Percentiles rank a stretch among this genome's conserved stretches.
Evolutionary conservation across 2,113 vertebrate species (phyloP).

Genomic region (Gymnocephalus cernua): DNA sequence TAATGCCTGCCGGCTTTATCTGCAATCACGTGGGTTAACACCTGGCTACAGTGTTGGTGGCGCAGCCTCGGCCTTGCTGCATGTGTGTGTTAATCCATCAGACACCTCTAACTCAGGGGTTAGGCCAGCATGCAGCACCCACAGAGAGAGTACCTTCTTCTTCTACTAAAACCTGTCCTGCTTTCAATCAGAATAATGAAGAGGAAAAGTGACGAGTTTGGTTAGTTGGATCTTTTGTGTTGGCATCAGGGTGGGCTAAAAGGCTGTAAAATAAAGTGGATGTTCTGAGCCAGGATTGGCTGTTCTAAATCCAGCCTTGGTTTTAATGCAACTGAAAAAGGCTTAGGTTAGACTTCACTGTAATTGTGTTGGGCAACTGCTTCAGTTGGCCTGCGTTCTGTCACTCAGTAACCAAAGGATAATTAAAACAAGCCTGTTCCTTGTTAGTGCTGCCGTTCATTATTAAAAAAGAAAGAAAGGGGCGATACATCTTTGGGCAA

Average conservation of each 20-base stretch:
- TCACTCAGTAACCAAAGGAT: constrained; percentile 60
- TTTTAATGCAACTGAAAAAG: constrained; percentile 70
- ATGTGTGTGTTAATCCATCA: constrained; percentile 75
- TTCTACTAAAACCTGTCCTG: constrained; percentile 23
- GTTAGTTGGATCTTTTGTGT: constrained; percentile 23
- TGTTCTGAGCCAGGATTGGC: constrained; percentile 69
- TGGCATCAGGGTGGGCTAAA: constrained; percentile 45
- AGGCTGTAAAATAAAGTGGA: constrained; percentile 65
- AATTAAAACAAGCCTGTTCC: constrained; percentile 70
- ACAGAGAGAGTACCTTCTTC: constrained; percentile 25
- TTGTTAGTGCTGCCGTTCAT: constrained; percentile 60
- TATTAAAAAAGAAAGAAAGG: constrained; percentile 32
- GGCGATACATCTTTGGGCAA: constrained; percentile 14
- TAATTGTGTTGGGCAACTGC: constrained; percentile 64
- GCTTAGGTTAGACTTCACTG: constrained; percentile 64
- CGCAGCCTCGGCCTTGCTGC: constrained; percentile 55
- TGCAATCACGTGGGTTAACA: constrained; percentile 84
- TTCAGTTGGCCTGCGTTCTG: constrained; percentile 51
- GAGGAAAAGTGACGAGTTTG: constrained; percentile 33
- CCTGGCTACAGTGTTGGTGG: constrained; percentile 78
- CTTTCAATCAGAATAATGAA: constrained; percentile 23
- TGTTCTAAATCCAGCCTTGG: constrained; percentile 65
- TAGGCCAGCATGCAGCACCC: constrained; percentile 52
- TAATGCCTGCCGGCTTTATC: constrained; percentile 85
- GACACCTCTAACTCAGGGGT: constrained; percentile 69